Conservation (phyloP, 2,888 invertebrate species). For the Cetonia aurata region DNA sequence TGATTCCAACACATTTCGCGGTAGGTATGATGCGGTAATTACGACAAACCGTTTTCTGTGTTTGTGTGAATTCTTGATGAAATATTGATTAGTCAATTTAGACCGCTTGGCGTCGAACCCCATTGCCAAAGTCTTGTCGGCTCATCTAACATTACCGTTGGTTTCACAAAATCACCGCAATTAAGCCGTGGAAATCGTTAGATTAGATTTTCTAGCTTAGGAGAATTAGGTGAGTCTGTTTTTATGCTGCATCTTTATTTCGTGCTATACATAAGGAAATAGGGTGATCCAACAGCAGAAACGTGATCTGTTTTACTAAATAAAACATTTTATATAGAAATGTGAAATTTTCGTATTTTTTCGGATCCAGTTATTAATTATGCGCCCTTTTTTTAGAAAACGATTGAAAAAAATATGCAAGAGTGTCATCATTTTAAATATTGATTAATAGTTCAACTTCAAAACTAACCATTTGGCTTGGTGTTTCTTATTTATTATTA, state of each 20-base stretch:
- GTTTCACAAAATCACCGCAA: slow-evolving; percentile 8
- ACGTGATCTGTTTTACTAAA: too few species aligned
- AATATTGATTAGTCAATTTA: slow-evolving; percentile 54
- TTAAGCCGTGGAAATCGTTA: not conserved
- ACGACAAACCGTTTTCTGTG: slow-evolving; percentile 19
- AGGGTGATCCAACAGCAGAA: too few species aligned
- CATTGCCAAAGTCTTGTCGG: slow-evolving; percentile 29
- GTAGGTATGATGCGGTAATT: slow-evolving; percentile 29
- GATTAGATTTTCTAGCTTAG: not conserved
- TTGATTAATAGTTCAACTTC: too few species aligned
- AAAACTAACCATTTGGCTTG: too few species aligned
- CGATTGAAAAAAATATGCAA: too few species aligned
- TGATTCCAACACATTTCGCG: slow-evolving; percentile 21
- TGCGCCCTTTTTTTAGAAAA: too few species aligned
- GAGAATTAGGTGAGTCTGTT: not conserved
- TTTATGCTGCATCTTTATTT: not conserved
- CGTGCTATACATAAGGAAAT: not conserved
- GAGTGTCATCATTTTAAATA: too few species aligned
- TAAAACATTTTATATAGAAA: too few species aligned
- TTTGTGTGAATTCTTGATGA: slow-evolving; percentile 54
- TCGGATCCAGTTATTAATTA: too few species aligned
- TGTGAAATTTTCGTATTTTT: too few species aligned
- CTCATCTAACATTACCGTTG: slow-evolving; percentile 2
- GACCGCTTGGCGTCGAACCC: slow-evolving; percentile 47
- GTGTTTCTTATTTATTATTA: too few species aligned